Evolutionary conservation across 2,888 invertebrate species (phyloP).

Genomic region (Notodonta dromedarius): DNA sequence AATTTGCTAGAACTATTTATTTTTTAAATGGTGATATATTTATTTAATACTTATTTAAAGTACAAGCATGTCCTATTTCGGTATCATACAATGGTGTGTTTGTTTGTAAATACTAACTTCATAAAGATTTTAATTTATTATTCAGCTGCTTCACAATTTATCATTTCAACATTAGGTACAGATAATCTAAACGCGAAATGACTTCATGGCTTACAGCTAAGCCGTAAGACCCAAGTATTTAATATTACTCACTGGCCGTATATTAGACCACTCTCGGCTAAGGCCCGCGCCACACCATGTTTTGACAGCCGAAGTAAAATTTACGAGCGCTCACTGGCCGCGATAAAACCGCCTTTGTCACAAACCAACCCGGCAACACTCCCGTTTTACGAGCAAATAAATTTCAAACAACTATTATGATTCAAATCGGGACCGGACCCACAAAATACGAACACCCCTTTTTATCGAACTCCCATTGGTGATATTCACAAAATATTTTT

Average conservation of each 20-base stretch:
- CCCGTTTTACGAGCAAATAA: conserved; percentile 81
- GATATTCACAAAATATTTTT: conserved; percentile 71
- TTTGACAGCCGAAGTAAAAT: conserved; percentile 80
- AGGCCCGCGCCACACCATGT: conserved; percentile 54
- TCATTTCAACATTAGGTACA: neutral
- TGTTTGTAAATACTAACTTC: no score
- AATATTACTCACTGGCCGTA: conserved; percentile 33
- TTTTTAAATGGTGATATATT: no score
- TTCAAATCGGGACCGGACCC: conserved; percentile 78
- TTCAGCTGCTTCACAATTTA: neutral
- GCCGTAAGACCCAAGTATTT: conserved; percentile 23
- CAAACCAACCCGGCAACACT: conserved; percentile 73
- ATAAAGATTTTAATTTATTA: neutral
- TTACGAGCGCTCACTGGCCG: conserved; percentile 73
- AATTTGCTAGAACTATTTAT: no score
- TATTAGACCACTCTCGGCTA: conserved; percentile 37
- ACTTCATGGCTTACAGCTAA: conserved; percentile 2
- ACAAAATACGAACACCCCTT: conserved; percentile 75
- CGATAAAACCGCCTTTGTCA: conserved; percentile 80
- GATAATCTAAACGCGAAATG: neutral
- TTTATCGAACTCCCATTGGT: conserved; percentile 63
- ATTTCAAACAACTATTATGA: conserved; percentile 82
- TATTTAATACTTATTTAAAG: no score
- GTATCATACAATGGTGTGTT: neutral
- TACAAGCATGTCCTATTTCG: neutral